These are phyloP conservation scores for Helicolenus hilgendorfi DNA, from an alignment of 2,797 vertebrate species.

Conservation along the genomic window DNA sequence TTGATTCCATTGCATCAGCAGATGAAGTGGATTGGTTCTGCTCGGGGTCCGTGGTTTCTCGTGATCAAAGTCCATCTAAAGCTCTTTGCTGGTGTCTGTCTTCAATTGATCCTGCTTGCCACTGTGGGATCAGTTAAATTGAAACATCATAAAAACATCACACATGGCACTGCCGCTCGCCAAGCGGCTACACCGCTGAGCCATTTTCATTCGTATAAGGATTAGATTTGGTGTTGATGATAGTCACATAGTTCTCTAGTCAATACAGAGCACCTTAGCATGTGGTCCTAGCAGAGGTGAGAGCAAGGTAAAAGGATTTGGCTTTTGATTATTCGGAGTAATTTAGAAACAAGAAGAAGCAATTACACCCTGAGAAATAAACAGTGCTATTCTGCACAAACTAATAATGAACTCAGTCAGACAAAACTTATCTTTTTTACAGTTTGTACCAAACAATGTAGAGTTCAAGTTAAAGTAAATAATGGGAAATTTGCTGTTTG, in stretches of 20 bases:
- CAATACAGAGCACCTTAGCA: conserved; percentile 8
- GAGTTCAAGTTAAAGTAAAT: background rate
- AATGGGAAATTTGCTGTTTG: background rate
- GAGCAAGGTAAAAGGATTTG: background rate
- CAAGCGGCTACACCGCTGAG: background rate
- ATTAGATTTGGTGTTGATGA: background rate
- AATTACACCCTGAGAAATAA: background rate
- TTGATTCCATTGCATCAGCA: conserved; percentile 57
- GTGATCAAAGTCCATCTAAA: conserved; percentile 55
- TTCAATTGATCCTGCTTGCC: conserved; percentile 25
- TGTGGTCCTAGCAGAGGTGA: background rate
- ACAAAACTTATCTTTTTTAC: background rate
- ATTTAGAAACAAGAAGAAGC: background rate
- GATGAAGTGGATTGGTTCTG: conserved; percentile 46
- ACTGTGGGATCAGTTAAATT: conserved; percentile 43
- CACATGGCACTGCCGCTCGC: background rate
- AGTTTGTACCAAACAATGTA: background rate
- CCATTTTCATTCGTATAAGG: conserved; percentile 16
- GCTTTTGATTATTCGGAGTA: background rate
- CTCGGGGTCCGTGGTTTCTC: conserved; percentile 19
- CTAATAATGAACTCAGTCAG: background rate
- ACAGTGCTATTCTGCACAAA: background rate
- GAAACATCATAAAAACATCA: conserved; percentile 38
- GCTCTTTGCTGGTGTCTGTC: conserved; percentile 31
- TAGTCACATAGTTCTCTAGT: conserved; percentile 5